Evolutionary conservation across 2,113 vertebrate genomes (phyloP).

Genomic region (Struthidea cinerea): DNA sequence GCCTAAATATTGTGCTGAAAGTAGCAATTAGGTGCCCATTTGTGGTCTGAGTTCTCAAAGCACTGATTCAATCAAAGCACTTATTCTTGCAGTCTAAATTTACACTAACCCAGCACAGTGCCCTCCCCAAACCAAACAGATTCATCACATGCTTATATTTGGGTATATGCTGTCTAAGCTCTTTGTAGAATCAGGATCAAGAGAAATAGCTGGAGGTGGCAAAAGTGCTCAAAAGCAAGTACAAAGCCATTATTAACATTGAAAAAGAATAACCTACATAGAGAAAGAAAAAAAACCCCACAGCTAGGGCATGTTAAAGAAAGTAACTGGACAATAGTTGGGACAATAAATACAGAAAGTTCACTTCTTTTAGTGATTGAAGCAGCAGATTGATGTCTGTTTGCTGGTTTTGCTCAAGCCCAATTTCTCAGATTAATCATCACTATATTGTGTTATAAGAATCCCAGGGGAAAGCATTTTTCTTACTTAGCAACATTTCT

Average conservation of each 20-base stretch:
- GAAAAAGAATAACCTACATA: background rate
- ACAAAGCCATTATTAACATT: background rate
- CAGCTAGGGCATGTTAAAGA: background rate
- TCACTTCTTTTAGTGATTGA: background rate
- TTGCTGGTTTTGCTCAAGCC: background rate
- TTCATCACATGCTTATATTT: background rate
- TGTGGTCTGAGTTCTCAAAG: background rate
- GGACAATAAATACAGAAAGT: background rate
- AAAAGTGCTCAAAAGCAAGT: background rate
- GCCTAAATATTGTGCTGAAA: background rate
- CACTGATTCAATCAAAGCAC: background rate
- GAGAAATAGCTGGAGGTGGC: background rate
- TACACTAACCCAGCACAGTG: background rate
- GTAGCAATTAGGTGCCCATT: background rate
- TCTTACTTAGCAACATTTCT: background rate
- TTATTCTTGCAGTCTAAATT: background rate
- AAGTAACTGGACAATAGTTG: background rate
- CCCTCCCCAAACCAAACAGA: background rate
- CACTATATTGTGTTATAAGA: background rate
- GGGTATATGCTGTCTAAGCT: background rate
- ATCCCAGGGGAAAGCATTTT: background rate
- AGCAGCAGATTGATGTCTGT: background rate
- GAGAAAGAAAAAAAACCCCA: background rate
- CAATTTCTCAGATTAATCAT: background rate
- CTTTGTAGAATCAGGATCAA: background rate